A percentile compares a stretch with the other conserved stretches of the same genome.
These are phyloP conservation scores for Orthonyx spaldingii DNA, from an alignment of 2,113 vertebrate genomes.

Conservation along the genomic window DNA sequence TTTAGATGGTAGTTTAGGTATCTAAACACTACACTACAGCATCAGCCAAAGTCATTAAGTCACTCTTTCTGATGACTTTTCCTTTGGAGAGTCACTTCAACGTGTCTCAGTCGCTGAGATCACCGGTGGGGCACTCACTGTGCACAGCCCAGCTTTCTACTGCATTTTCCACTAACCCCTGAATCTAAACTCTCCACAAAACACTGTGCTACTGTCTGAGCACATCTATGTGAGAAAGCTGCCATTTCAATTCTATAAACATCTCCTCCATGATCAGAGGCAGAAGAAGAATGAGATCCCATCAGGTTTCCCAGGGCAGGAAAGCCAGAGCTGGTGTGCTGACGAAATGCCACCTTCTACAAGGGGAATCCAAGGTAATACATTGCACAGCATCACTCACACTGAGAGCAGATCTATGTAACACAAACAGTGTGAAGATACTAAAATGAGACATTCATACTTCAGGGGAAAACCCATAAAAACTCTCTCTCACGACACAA, in stretches of 20 bases:
- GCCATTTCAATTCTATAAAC: neutral
- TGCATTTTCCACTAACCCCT: neutral
- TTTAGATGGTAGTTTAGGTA: neutral
- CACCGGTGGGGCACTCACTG: neutral
- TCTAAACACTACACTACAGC: neutral
- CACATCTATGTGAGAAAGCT: neutral
- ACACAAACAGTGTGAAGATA: neutral
- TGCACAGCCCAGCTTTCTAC: neutral
- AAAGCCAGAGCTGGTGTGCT: neutral
- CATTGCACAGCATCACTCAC: neutral
- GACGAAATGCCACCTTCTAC: neutral
- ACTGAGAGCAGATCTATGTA: neutral
- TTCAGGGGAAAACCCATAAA: neutral
- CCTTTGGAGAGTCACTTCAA: neutral
- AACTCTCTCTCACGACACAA: fast-evolving
- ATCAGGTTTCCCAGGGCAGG: neutral
- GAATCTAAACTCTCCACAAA: neutral
- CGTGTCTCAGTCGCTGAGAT: neutral
- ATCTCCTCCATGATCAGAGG: neutral
- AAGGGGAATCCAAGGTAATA: neutral
- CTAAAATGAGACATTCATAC: neutral
- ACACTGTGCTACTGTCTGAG: neutral
- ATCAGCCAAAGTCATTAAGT: neutral
- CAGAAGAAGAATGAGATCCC: neutral
- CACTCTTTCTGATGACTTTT: neutral